These are phyloP conservation scores for Sphaerophoria taeniata DNA, from an alignment of 2,888 invertebrate genomes.

Conservation along the genomic window DNA sequence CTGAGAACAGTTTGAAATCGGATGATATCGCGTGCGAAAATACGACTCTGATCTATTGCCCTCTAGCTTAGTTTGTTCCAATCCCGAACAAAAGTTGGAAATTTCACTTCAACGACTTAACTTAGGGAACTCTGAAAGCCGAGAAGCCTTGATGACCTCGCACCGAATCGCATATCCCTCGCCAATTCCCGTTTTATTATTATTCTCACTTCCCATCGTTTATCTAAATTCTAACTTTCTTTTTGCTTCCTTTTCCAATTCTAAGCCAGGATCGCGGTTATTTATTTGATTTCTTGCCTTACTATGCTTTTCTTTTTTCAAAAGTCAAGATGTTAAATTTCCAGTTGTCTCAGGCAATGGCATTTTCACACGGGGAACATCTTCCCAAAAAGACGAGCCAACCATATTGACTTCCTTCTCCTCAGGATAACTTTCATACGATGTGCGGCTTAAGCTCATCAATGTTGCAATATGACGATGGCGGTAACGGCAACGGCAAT, in stretches of 20 bases:
- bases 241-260: conserved; percentile 12
- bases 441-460: background rate
- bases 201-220: conserved; percentile 69
- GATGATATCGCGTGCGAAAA: background rate
- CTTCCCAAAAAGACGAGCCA: conserved; percentile 59
- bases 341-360: conserved; percentile 59
- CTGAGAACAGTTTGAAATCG: too few species aligned
- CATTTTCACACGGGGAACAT: conserved; percentile 72
- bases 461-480: conserved; percentile 24
- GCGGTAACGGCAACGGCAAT: conserved; percentile 3
- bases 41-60: conserved; percentile 50
- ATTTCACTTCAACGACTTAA: background rate
- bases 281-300: conserved; percentile 15
- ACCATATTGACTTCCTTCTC: conserved; percentile 40
- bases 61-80: conserved; percentile 28
- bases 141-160: conserved; percentile 55
- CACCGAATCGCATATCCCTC: conserved; percentile 14
- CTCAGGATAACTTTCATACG: conserved; percentile 1
- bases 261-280: conserved; percentile 41
- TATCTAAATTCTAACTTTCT: conserved; percentile 32
- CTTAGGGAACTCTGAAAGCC: conserved; percentile 14
- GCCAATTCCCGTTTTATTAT: conserved; percentile 16
- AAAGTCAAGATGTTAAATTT: conserved; percentile 71
- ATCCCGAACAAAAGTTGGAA: conserved; percentile 32
- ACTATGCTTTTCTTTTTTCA: conserved; percentile 9